Conservation (phyloP, 2,797 vertebrate genomes). For the Melanotaenia maccullochi region DNA sequence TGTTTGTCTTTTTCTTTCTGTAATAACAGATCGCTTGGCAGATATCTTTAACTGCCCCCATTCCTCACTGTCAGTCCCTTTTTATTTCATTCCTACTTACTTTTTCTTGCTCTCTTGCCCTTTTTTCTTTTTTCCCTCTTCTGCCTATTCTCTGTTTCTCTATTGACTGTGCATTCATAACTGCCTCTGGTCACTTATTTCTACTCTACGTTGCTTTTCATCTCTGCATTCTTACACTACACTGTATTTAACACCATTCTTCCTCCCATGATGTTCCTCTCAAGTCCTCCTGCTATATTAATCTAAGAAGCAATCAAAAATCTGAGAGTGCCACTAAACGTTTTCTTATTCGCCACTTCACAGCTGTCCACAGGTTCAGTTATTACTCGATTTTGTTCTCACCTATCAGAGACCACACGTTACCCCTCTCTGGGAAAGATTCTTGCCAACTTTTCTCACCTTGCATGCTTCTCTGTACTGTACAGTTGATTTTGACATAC, state of each 20-base stretch:
- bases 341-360: constrained; percentile 35
- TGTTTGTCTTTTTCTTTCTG: constrained; percentile 82
- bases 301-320: constrained; percentile 41
- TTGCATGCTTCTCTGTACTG: constrained; percentile 31
- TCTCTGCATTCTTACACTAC: constrained; percentile 24
- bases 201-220: constrained; percentile 27
- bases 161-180: constrained; percentile 76
- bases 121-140: constrained; percentile 73
- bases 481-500: constrained; percentile 58
- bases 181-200: constrained; percentile 61
- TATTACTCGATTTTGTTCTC: constrained; percentile 14
- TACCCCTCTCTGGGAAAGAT: constrained; percentile 44
- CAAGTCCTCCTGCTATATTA: constrained; percentile 34
- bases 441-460: constrained; percentile 40
- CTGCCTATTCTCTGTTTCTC: constrained; percentile 56
- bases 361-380: constrained; percentile 18
- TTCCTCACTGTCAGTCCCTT: constrained; percentile 77
- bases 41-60: constrained; percentile 84
- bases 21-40: constrained; percentile 83
- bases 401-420: constrained; percentile 44
- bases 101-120: constrained; percentile 63
- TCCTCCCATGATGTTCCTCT: constrained; percentile 29
- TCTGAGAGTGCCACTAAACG: constrained; percentile 10
- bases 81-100: constrained; percentile 67
- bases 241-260: constrained; percentile 27